Evolutionary conservation across 2,888 invertebrate species (phyloP), one percentile per base, ranked within the genome.

Genomic region (Meta bourneti): DNA sequence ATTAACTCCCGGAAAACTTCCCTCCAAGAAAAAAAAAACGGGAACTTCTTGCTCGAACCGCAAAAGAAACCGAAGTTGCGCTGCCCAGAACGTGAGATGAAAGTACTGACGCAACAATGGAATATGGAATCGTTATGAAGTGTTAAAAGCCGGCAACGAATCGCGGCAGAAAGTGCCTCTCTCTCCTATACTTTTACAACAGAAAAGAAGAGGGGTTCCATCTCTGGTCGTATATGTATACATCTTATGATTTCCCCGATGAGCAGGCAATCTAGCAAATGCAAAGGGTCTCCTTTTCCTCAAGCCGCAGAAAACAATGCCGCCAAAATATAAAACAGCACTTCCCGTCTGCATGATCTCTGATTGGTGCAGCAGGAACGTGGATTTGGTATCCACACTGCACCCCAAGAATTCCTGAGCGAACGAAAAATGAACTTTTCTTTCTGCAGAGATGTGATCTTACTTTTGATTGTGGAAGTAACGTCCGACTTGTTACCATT

Each of bases 121-220:
- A 90, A 90, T 90, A 90, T 90, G 85, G 86, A 90, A 90, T 81
- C 85, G 85, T 90, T 90, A 90, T 90, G 90, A 90, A 85, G 90
- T 90, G 90, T 90, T 90, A 90, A 90, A 86, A 90, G 90, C 90
- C 75, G 75, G 77, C 16, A 85, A 84, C 77, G 77, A 77, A 75
- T 75, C 49, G 49, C 49, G 51, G 75, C 48, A 13, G 20, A 20
- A 74, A 74, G 34, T 61, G 20, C 49, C 49, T 81, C 61, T 81
- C 71, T 61, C 20, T 49, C 13, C 79, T 9, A 19, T 54, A 20
- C 69, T 61, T 19, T 81, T 49, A 48, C 20, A 70, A 48, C n/a
- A 19, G 34, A 74, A 74, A 8, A 74, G 0, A n/a, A 34, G 34
- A 34, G 82, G 72, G 72, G 48, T 34, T 34, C 34, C 34, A 34